Percentiles rank a stretch among this genome's conserved stretches.
Conservation (phyloP, 2,888 invertebrate species). For the Conchocele bisecta region DNA sequence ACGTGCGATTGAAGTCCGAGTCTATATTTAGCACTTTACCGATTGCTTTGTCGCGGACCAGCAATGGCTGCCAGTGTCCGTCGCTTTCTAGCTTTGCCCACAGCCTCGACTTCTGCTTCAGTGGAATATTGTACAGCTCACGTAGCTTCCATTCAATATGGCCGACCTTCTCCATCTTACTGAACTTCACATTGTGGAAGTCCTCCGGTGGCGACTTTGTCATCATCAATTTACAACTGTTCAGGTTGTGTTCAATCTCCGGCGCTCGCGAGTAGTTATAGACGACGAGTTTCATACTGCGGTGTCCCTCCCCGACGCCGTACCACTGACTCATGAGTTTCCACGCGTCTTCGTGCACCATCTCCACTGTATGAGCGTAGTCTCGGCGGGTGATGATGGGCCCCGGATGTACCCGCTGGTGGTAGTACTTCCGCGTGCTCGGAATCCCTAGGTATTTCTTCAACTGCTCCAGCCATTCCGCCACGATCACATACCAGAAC, state of each 20-base stretch:
- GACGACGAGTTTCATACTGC: constrained; percentile 76
- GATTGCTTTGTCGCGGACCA: constrained; percentile 73
- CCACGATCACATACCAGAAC: constrained; percentile 78
- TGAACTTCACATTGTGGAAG: constrained; percentile 77
- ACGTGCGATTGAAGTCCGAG: constrained; percentile 76
- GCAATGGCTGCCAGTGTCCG: constrained; percentile 74
- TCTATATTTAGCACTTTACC: constrained; percentile 75
- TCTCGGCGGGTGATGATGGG: constrained; percentile 74
- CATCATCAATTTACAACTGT: constrained; percentile 76
- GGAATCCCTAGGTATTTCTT: constrained; percentile 76
- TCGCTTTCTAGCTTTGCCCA: constrained; percentile 77
- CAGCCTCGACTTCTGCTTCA: constrained; percentile 64
- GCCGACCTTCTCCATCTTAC: constrained; percentile 79
- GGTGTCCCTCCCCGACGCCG: constrained; percentile 77
- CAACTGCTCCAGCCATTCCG: constrained; percentile 78
- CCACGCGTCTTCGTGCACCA: constrained; percentile 79
- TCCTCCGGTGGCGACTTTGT: constrained; percentile 72
- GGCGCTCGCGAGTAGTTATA: constrained; percentile 74
- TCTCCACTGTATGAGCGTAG: constrained; percentile 77
- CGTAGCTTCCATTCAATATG: constrained; percentile 77
- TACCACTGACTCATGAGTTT: constrained; percentile 76
- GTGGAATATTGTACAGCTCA: constrained; percentile 68
- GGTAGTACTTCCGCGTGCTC: constrained; percentile 74
- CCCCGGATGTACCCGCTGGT: constrained; percentile 74
- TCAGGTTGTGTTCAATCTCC: constrained; percentile 78